These are phyloP conservation scores for Zoanthus gigantus DNA, from an alignment of 92 coral and sea anemone genomes.

Conservation along the genomic window DNA sequence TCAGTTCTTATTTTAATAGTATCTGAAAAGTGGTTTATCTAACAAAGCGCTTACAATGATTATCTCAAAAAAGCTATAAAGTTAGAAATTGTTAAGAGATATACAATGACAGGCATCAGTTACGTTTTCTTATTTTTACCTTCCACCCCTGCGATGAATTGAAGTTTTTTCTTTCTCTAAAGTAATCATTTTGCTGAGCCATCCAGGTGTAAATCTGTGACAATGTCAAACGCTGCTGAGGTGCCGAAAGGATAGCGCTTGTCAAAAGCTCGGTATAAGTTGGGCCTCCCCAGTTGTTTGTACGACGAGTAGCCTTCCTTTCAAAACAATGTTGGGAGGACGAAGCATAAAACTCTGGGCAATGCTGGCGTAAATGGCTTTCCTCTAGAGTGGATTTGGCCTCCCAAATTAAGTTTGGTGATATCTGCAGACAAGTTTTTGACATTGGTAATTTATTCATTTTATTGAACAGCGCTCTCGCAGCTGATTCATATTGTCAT, in stretches of 20 bases:
- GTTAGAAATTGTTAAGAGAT: too few relatives aligned
- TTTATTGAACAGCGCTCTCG: too few relatives aligned
- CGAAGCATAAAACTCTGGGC: neutral
- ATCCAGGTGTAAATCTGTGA: constrained; percentile 42
- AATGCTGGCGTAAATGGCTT: neutral
- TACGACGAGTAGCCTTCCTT: neutral
- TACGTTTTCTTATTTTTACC: neutral
- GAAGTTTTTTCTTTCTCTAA: constrained; percentile 30
- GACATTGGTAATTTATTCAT: neutral
- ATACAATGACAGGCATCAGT: too few relatives aligned
- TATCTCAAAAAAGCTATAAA: too few relatives aligned
- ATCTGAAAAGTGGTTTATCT: too few relatives aligned
- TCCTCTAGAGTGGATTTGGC: neutral
- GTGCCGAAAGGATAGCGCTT: constrained; percentile 37
- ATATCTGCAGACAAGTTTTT: neutral
- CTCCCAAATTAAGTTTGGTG: neutral
- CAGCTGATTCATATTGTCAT: too few relatives aligned
- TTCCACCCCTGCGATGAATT: constrained; percentile 36
- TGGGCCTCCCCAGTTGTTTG: constrained; percentile 42
- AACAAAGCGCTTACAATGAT: too few relatives aligned
- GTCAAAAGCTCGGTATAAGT: constrained; percentile 39
- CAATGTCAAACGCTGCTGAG: constrained; percentile 30
- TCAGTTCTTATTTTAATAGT: too few relatives aligned
- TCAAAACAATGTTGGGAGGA: constrained; percentile 5
- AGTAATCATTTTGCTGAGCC: constrained; percentile 17